A percentile compares a stretch with the other conserved stretches of the same genome.
These are phyloP conservation scores for Galeopterus variegatus DNA, from an alignment of 2,113 vertebrate species.

Conservation along the genomic window DNA sequence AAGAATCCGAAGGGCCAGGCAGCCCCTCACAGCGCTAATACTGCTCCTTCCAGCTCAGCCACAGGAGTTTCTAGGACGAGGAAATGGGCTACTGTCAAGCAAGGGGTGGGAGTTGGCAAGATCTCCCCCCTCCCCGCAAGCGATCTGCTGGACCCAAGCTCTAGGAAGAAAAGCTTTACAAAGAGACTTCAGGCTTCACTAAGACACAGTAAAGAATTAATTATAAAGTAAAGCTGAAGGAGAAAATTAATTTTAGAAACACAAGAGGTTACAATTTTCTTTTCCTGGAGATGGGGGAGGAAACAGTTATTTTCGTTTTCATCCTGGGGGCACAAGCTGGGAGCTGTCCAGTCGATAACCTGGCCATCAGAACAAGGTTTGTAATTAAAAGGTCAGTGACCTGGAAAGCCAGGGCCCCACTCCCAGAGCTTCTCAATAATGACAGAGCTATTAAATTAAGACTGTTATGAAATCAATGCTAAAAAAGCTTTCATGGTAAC, in stretches of 20 bases:
- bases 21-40: not conserved
- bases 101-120: slow-evolving; percentile 56
- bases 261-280: slow-evolving; percentile 89
- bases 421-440: slow-evolving; percentile 92
- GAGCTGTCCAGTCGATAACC: slow-evolving; percentile 93
- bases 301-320: slow-evolving; percentile 89
- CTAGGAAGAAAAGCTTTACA: slow-evolving; percentile 77
- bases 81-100: not conserved
- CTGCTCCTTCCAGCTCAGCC: slow-evolving; percentile 57
- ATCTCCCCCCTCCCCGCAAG: not conserved
- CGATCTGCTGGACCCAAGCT: slow-evolving; percentile 73
- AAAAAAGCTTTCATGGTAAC: slow-evolving; percentile 94
- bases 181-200: slow-evolving; percentile 84
- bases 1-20: slow-evolving; percentile 49
- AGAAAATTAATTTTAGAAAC: slow-evolving; percentile 93
- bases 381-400: slow-evolving; percentile 96
- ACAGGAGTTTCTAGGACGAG: not conserved
- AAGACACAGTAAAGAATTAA: slow-evolving; percentile 90
- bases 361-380: slow-evolving; percentile 93
- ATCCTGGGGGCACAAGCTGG: slow-evolving; percentile 89
- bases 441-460: slow-evolving; percentile 94
- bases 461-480: slow-evolving; percentile 95
- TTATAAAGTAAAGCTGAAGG: slow-evolving; percentile 89
- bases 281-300: slow-evolving; percentile 86
- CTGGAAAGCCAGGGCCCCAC: slow-evolving; percentile 92